Conservation (phyloP, 2,797 vertebrate species). For the Prunella strophiata region DNA sequence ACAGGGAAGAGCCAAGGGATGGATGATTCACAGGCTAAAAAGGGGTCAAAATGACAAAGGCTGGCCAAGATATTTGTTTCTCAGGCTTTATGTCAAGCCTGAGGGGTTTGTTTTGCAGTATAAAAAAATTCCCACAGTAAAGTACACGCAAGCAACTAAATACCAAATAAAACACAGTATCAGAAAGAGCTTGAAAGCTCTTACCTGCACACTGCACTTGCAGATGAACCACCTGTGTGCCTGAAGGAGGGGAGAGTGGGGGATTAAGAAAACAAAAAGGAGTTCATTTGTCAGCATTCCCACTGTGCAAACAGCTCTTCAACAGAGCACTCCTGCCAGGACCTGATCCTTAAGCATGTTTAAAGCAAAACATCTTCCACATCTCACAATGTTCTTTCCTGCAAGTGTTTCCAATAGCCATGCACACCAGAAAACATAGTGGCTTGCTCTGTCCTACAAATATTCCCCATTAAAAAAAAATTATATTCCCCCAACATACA, state of each 20-base stretch:
- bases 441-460: neutral
- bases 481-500: fast-evolving
- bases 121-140: neutral
- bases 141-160: neutral
- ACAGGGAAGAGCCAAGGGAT: neutral
- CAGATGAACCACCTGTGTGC: neutral
- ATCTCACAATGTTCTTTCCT: neutral
- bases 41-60: neutral
- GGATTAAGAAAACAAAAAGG: neutral
- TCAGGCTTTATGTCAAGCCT: neutral
- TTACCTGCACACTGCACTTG: neutral
- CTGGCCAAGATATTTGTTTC: conserved; percentile 10
- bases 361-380: neutral
- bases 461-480: neutral
- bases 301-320: neutral
- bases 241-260: neutral
- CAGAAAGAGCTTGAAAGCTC: neutral
- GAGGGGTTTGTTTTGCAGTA: neutral
- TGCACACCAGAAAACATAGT: fast-evolving
- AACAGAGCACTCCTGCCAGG: neutral
- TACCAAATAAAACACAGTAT: neutral
- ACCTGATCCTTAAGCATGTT: neutral
- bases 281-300: neutral
- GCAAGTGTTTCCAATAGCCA: conserved; percentile 2
- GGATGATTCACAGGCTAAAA: conserved; percentile 34